phyloP scores from a whole-genome alignment of 2,797 vertebrate genomes.

The Halcyon chelicuti region DNA sequence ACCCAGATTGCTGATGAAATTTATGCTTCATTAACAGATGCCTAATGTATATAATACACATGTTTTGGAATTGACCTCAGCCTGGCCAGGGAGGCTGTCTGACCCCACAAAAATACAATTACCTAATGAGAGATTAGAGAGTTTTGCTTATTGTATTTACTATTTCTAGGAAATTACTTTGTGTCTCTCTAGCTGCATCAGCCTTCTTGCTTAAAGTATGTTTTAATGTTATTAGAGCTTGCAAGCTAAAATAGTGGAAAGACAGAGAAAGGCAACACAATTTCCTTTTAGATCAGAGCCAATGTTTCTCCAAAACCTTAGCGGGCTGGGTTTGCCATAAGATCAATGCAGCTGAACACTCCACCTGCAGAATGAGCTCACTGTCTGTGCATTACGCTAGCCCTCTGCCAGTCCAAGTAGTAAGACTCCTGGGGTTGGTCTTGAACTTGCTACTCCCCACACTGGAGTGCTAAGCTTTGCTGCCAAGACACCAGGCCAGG shows the following conservation, averaged over 20 bases:
- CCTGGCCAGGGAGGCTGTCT: conserved; percentile 30
- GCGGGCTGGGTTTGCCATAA: conserved; percentile 27
- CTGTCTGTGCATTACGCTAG: conserved; percentile 59
- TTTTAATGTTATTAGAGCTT: conserved; percentile 67
- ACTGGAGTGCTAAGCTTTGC: conserved; percentile 28
- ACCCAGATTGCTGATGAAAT: conserved; percentile 57
- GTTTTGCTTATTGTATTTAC: conserved; percentile 72
- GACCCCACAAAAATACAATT: conserved; percentile 69
- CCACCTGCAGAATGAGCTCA: conserved; percentile 75
- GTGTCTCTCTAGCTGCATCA: conserved; percentile 24
- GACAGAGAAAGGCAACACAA: conserved; percentile 63
- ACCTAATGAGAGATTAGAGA: conserved; percentile 59
- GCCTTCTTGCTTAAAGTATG: conserved; percentile 7
- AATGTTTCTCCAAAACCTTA: conserved; percentile 66
- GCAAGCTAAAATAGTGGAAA: conserved; percentile 64
- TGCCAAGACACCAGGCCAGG: conserved; percentile 60
- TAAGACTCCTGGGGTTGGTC: conserved; percentile 50
- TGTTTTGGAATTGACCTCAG: conserved; percentile 70
- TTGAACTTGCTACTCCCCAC: conserved; percentile 57
- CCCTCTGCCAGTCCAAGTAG: conserved; percentile 47
- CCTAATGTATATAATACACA: conserved; percentile 45
- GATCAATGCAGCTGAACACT: conserved; percentile 71
- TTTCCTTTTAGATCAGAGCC: conserved; percentile 66
- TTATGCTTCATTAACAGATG: conserved; percentile 68
- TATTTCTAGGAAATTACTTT: conserved; percentile 71